Base-by-base conservation (phyloP, 2,797 vertebrate species). In the Lophius americanus region DNA sequence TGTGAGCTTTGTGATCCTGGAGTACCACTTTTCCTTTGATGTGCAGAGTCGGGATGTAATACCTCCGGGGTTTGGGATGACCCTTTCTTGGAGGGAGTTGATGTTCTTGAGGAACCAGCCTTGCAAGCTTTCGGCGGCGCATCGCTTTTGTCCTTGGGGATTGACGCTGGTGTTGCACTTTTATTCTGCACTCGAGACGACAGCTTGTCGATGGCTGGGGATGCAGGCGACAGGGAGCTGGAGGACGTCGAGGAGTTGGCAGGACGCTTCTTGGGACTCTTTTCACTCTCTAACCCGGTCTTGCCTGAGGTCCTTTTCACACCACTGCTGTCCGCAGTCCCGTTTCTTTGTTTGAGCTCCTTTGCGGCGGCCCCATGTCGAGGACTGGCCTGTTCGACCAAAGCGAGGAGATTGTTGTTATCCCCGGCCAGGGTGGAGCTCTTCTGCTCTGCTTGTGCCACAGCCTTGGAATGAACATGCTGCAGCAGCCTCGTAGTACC, bases 391-490 rank as follows among this genome's bases (percentile, higher is more conserved):
- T 95, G 95, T 63, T 97, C 96, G 41, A 94, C 90, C 41, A 93
- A 93, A 9, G 92, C 86, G 0, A 92, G 94, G 32, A 92, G 92
- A 63, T 96, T 97, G 89, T 96, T 97, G 91, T 96, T 97, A 75
- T 96, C 96, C 55, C 95, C 91, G 0, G 94, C 81, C 64, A 94
- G 96, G 47, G 85, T 55, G 2, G 94, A 84, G 78, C 73, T 88
- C 70, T 78, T 92, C 65, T 85, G 90, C 64, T 96, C 95, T 0
- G 90, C 70, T 66, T 93, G 95, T 7, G 85, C 82, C 9, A 88
- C 83, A 33, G 83, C 91, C 76, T 94, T 95, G 50, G 85, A 84
- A 57, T 87, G 91, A 3, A 90, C 76, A 52, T 96, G 96, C 7
- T 90, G 91, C n/a, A 91, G 73, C 12, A 91, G 83, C 83, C 89